A percentile compares a stretch with the other conserved stretches of the same genome.
Conservation (phyloP, 2,113 vertebrate species). For the Addax nasomaculatus region DNA sequence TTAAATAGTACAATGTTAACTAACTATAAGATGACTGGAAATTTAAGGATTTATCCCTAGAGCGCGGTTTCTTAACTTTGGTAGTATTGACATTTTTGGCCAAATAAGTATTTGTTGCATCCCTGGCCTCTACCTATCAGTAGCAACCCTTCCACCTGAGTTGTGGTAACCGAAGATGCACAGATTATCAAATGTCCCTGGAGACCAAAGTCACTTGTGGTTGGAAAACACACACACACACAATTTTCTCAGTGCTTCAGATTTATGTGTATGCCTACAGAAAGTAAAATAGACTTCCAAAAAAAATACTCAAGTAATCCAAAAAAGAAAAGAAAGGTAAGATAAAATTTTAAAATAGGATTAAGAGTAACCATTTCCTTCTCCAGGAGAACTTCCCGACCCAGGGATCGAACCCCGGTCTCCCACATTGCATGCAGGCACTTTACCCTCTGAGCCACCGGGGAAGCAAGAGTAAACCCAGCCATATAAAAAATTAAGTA, state of each 20-base stretch:
- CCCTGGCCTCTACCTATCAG: neutral
- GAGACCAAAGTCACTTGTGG: neutral
- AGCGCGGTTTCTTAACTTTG: neutral
- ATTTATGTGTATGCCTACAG: neutral
- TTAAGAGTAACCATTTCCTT: neutral
- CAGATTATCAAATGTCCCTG: neutral
- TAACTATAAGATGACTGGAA: neutral
- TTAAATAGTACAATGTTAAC: neutral
- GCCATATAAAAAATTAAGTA: neutral
- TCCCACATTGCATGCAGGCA: no score
- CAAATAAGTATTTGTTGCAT: neutral
- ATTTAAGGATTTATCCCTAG: neutral
- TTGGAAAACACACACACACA: neutral
- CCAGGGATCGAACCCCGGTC: no score
- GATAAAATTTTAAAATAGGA: neutral
- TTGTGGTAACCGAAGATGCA: neutral
- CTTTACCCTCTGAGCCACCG: no score
- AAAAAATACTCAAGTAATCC: neutral
- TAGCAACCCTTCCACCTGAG: neutral
- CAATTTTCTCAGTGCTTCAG: neutral
- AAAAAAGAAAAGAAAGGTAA: neutral
- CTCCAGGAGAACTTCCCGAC: no score
- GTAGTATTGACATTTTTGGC: neutral
- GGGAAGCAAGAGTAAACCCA: neutral
- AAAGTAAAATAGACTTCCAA: neutral